Percentiles rank a stretch among this genome's conserved stretches.
phyloP scores from a whole-genome alignment of 1,140 invertebrate species.

The Kradibia gibbosae region DNA sequence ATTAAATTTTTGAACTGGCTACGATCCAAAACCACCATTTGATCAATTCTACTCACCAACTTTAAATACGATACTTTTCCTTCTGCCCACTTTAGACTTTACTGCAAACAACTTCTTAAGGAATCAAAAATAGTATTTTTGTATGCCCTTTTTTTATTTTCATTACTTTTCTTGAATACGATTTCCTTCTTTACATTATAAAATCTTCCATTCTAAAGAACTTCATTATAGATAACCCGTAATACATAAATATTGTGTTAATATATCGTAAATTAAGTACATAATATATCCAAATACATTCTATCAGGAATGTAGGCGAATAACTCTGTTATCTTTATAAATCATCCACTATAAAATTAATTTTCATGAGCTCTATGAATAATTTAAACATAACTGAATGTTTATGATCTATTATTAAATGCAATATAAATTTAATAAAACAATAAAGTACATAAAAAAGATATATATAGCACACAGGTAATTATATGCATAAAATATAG shows the following conservation, averaged over 20 bases:
- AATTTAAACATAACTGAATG: too few species aligned
- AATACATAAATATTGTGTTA: neutral
- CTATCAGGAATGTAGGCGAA: too few species aligned
- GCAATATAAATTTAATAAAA: too few species aligned
- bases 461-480: too few species aligned
- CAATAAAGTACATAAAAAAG: too few species aligned
- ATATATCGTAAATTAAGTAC: neutral
- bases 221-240: neutral
- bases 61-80: neutral
- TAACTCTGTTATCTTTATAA: too few species aligned
- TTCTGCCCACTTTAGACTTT: neutral
- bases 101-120: neutral
- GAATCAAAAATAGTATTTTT: neutral
- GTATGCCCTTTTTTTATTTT: neutral
- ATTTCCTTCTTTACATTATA: neutral
- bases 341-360: too few species aligned
- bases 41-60: neutral
- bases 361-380: too few species aligned
- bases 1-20: neutral
- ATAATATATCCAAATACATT: too few species aligned
- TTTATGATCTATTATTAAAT: too few species aligned
- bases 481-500: too few species aligned
- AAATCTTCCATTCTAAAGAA: neutral
- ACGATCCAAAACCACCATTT: neutral
- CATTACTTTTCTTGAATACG: neutral